Evolutionary conservation across 2,888 invertebrate genomes (phyloP).

Genomic region (Cylloceria caligata): DNA sequence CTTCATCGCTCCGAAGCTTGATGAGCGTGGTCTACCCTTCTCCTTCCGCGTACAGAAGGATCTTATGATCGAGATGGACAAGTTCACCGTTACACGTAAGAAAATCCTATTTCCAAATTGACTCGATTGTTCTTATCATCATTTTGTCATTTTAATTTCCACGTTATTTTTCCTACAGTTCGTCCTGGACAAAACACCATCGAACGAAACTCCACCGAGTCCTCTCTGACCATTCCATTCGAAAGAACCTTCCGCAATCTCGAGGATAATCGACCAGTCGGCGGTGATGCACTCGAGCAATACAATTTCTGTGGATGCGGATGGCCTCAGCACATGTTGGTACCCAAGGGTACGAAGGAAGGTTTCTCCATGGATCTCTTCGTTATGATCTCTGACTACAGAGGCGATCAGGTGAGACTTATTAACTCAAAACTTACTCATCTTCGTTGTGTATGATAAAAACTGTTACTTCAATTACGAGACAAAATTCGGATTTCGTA

Average conservation of each 20-base stretch:
- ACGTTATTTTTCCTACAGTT: conserved; percentile 85
- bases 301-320: conserved; percentile 96
- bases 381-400: conserved; percentile 91
- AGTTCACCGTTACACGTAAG: conserved; percentile 88
- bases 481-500: background rate
- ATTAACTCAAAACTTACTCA: background rate
- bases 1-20: conserved; percentile 89
- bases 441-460: background rate
- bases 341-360: conserved; percentile 89
- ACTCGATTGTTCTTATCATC: background rate
- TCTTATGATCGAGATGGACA: conserved; percentile 91
- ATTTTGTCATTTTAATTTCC: background rate
- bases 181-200: conserved; percentile 89
- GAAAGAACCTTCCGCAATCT: conserved; percentile 92
- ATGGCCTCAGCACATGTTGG: conserved; percentile 93
- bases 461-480: background rate
- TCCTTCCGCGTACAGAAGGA: conserved; percentile 87
- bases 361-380: conserved; percentile 90
- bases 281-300: conserved; percentile 85
- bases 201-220: conserved; percentile 88
- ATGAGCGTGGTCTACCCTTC: conserved; percentile 89
- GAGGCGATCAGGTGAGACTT: conserved; percentile 87
- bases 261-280: conserved; percentile 87
- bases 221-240: conserved; percentile 94
- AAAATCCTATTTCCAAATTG: conserved; percentile 65